Conservation (phyloP, 2,888 invertebrate genomes). For the Adela reaumurella region DNA sequence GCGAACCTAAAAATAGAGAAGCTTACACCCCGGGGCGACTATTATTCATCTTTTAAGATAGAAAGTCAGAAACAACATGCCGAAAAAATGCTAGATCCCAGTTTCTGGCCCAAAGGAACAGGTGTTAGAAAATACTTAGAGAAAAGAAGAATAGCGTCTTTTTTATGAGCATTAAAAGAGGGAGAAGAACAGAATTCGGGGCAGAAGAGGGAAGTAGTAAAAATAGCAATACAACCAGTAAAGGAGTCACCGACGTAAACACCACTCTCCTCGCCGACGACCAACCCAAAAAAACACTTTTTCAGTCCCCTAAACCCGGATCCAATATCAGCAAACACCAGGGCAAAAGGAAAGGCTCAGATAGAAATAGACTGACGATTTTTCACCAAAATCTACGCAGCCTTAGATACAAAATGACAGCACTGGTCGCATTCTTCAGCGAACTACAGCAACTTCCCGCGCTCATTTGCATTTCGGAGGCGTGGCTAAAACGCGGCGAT, state of each 20-base stretch:
- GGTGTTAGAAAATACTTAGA: not conserved
- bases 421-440: not conserved
- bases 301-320: too few species aligned
- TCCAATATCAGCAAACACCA: too few species aligned
- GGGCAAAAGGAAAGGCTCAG: too few species aligned
- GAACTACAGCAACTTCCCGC: too few species aligned
- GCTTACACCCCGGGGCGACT: not conserved
- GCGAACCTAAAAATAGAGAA: not conserved
- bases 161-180: not conserved
- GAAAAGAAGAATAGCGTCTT: not conserved
- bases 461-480: not conserved
- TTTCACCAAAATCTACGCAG: not conserved
- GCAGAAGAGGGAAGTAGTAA: not conserved
- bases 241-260: too few species aligned
- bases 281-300: too few species aligned
- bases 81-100: not conserved
- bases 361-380: not conserved
- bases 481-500: not conserved
- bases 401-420: not conserved
- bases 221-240: too few species aligned
- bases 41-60: not conserved
- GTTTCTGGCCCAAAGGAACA: not conserved
- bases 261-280: too few species aligned
- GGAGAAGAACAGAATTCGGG: not conserved
- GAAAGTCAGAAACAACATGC: not conserved